Evolutionary conservation across 2,888 invertebrate genomes (phyloP).

Genomic region (Bugulina stolonifera): DNA sequence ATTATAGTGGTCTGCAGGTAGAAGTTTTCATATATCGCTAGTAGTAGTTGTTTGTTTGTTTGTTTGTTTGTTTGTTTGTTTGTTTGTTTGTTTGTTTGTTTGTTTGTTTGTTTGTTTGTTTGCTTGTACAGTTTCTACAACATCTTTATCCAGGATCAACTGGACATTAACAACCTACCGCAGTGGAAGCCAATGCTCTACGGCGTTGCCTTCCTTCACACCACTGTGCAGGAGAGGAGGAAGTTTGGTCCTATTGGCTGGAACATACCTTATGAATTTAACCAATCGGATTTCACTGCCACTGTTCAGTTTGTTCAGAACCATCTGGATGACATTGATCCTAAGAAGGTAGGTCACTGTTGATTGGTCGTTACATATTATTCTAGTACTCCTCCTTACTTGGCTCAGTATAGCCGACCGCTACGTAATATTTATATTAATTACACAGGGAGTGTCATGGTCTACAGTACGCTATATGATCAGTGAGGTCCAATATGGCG

Average conservation of each 20-base stretch:
- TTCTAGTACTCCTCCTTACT: no score
- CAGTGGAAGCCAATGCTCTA: slow-evolving; percentile 92
- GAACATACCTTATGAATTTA: slow-evolving; percentile 95
- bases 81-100: no score
- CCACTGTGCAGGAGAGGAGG: slow-evolving; percentile 86
- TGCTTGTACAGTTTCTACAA: no score
- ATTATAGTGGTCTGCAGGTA: no score
- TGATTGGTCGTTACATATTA: no score
- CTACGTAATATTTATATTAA: no score
- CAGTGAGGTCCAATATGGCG: slow-evolving; percentile 78
- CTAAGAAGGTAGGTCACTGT: slow-evolving; percentile 70
- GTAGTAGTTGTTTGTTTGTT: no score
- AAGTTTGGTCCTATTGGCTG: slow-evolving; percentile 95
- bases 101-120: no score
- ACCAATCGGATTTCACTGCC: slow-evolving; percentile 91
- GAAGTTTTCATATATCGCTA: no score
- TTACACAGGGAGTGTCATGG: slow-evolving; percentile 87
- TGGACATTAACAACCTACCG: slow-evolving; percentile 75
- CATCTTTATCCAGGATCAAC: slow-evolving; percentile 72
- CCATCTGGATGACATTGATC: slow-evolving; percentile 92
- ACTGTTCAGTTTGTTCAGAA: slow-evolving; percentile 93
- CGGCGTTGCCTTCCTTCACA: slow-evolving; percentile 88
- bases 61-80: no score
- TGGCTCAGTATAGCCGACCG: no score
- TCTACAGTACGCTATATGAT: slow-evolving; percentile 95